Conservation (phyloP, 1,140 invertebrate species). For the Aphaenogaster floridana region DNA sequence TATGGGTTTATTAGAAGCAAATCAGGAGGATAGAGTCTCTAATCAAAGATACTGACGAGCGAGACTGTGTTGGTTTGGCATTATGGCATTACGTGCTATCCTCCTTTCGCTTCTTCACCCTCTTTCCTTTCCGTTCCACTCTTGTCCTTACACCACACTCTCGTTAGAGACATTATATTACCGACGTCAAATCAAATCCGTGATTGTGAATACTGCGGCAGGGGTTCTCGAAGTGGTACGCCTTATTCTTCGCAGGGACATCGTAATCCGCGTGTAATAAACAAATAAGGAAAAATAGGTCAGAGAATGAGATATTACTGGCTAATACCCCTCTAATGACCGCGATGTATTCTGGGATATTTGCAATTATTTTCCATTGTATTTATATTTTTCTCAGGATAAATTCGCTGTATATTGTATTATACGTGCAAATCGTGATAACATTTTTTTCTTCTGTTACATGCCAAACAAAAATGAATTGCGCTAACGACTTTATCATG, state of each 20-base stretch:
- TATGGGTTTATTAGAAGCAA: conserved; percentile 86
- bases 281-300: conserved; percentile 41
- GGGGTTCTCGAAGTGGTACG: conserved; percentile 63
- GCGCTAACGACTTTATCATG: background rate
- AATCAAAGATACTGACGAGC: conserved; percentile 86
- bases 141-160: conserved; percentile 79
- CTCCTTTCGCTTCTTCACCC: conserved; percentile 49
- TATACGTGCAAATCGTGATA: background rate
- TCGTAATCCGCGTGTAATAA: conserved; percentile 25
- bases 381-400: background rate
- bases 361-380: conserved; percentile 9
- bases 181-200: conserved; percentile 80
- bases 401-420: background rate
- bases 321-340: conserved; percentile 25
- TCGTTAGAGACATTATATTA: conserved; percentile 85
- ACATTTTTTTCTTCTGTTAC: background rate
- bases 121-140: conserved; percentile 74
- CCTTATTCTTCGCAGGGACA: conserved; percentile 26
- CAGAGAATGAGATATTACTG: conserved; percentile 1
- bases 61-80: conserved; percentile 80
- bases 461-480: conserved; percentile 24
- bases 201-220: conserved; percentile 80
- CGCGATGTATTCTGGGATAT: background rate
- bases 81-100: conserved; percentile 83
- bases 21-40: conserved; percentile 84